These are phyloP conservation scores for Dinomys branickii DNA, from an alignment of 2,113 vertebrate genomes.

Conservation along the genomic window DNA sequence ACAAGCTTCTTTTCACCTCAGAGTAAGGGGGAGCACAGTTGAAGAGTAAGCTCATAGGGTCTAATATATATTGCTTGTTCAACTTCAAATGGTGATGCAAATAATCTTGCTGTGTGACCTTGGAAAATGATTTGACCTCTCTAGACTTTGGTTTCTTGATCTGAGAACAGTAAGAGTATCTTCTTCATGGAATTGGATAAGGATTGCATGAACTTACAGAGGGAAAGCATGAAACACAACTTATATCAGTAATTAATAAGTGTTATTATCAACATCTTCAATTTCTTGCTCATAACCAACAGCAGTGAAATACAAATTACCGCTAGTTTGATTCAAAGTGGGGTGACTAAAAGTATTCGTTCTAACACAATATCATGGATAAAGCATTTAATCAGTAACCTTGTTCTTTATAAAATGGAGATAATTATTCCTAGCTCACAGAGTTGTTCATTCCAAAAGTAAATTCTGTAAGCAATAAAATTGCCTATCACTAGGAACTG, in stretches of 20 bases:
- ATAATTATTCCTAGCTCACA: background rate
- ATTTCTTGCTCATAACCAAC: background rate
- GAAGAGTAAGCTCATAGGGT: background rate
- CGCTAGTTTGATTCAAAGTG: background rate
- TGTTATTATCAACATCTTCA: background rate
- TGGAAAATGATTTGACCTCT: background rate
- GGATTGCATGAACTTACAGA: background rate
- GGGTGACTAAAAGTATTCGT: background rate
- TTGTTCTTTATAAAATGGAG: background rate
- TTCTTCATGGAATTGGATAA: background rate
- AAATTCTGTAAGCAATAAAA: conserved; percentile 5
- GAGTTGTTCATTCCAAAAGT: background rate
- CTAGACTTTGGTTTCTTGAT: background rate
- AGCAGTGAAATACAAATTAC: background rate
- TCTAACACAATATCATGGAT: background rate
- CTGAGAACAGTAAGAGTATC: background rate
- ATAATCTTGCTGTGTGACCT: background rate
- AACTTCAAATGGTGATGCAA: background rate
- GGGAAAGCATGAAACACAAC: background rate
- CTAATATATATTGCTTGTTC: background rate
- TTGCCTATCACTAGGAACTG: background rate
- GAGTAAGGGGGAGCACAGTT: background rate
- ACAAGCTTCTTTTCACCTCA: background rate
- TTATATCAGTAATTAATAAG: background rate
- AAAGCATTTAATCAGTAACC: background rate